These are phyloP conservation scores for Pseudochaenichthys georgianus DNA, from an alignment of 2,797 vertebrate genomes.

Conservation along the genomic window DNA sequence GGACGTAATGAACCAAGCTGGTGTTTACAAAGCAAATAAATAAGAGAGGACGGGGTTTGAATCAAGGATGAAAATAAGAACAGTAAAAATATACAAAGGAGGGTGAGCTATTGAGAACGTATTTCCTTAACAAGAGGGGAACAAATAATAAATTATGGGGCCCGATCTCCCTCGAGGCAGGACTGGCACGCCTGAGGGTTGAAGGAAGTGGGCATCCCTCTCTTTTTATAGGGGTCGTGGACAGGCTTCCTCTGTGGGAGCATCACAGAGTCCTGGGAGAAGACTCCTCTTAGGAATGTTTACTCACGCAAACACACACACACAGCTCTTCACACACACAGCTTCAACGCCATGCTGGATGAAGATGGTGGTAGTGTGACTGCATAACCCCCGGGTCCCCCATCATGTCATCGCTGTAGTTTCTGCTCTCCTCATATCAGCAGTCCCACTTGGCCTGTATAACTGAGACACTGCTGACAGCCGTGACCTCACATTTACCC, in stretches of 20 bases:
- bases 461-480: slow-evolving; percentile 79
- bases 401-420: slow-evolving; percentile 69
- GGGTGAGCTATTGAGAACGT: slow-evolving; percentile 82
- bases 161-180: slow-evolving; percentile 67
- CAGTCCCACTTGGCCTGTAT: slow-evolving; percentile 60
- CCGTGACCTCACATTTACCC: slow-evolving; percentile 74
- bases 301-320: slow-evolving; percentile 11
- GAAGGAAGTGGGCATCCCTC: slow-evolving; percentile 80
- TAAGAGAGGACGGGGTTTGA: slow-evolving; percentile 73
- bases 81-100: slow-evolving; percentile 86
- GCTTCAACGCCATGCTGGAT: slow-evolving; percentile 44
- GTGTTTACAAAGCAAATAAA: slow-evolving; percentile 88
- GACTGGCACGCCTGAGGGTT: slow-evolving; percentile 70
- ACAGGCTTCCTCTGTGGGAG: slow-evolving; percentile 65
- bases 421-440: slow-evolving; percentile 64
- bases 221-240: slow-evolving; percentile 71
- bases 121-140: slow-evolving; percentile 84
- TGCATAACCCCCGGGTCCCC: slow-evolving; percentile 47
- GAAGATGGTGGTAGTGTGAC: slow-evolving; percentile 64
- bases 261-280: slow-evolving; percentile 62
- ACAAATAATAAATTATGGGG: slow-evolving; percentile 84
- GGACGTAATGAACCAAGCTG: slow-evolving; percentile 57
- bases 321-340: slow-evolving; percentile 5
- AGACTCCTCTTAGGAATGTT: slow-evolving; percentile 52
- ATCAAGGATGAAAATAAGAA: slow-evolving; percentile 83